A percentile compares a stretch with the other conserved stretches of the same genome.
Conservation (phyloP, 1,140 invertebrate genomes). For the Pissodes strobi region DNA sequence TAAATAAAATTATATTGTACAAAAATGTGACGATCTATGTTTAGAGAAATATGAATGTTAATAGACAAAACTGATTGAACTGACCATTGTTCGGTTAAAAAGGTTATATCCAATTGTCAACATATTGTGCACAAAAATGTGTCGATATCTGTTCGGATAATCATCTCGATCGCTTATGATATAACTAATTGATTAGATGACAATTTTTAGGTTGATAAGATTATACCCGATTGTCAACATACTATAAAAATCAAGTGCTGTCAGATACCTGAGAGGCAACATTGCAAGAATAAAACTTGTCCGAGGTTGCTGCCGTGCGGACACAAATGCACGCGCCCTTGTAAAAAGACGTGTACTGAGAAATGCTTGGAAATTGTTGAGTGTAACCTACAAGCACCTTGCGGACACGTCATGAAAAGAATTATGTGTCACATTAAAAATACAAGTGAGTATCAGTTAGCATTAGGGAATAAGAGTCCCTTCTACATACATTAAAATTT, state of each 20-base stretch:
- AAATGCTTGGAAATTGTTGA: slow-evolving; percentile 48
- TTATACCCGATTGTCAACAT: slow-evolving; percentile 57
- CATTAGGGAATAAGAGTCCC: too few species aligned
- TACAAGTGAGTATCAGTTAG: slow-evolving; percentile 11
- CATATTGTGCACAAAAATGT: background rate
- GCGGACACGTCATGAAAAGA: slow-evolving; percentile 55
- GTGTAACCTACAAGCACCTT: slow-evolving; percentile 47
- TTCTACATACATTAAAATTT: too few species aligned
- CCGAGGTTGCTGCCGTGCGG: slow-evolving; percentile 55
- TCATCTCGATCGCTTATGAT: too few species aligned
- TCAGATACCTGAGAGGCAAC: slow-evolving; percentile 34
- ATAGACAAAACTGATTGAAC: background rate
- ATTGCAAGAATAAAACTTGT: slow-evolving; percentile 53
- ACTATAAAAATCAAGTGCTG: slow-evolving; percentile 52
- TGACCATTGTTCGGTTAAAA: background rate
- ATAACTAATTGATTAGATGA: too few species aligned
- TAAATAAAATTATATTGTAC: too few species aligned
- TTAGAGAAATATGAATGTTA: background rate
- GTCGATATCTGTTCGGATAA: too few species aligned
- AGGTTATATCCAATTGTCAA: too few species aligned
- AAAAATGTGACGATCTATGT: background rate
- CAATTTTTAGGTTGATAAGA: slow-evolving; percentile 57
- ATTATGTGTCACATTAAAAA: slow-evolving; percentile 34
- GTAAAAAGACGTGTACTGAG: slow-evolving; percentile 53
- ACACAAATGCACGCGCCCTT: slow-evolving; percentile 55